Conservation (phyloP, 2,113 vertebrate species). For the Lasiurus borealis region DNA sequence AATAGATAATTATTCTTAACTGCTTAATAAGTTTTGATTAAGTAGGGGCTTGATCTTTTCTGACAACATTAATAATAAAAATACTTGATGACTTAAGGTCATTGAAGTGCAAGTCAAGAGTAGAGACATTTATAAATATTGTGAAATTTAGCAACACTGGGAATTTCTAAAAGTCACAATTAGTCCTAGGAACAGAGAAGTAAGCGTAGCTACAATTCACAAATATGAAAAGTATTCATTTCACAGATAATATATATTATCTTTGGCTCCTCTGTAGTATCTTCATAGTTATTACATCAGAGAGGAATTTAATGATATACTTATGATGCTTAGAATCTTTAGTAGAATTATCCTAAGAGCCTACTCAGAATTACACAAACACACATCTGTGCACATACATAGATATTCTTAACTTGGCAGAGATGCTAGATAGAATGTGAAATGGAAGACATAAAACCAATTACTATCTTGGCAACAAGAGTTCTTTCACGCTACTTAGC, state of each 20-base stretch:
- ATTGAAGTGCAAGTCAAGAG: background rate
- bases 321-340: slow-evolving; percentile 34
- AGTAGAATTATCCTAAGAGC: slow-evolving; percentile 16
- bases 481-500: slow-evolving; percentile 27
- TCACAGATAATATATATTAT: slow-evolving; percentile 27
- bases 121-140: slow-evolving; percentile 33
- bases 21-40: slow-evolving; percentile 19
- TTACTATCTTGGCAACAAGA: slow-evolving; percentile 42
- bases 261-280: background rate
- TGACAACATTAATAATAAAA: slow-evolving; percentile 11
- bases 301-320: slow-evolving; percentile 37
- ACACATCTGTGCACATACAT: background rate
- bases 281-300: slow-evolving; percentile 40
- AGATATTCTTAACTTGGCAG: slow-evolving; percentile 39
- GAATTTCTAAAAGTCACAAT: slow-evolving; percentile 45
- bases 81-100: background rate
- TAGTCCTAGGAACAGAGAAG: background rate
- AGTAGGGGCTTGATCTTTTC: background rate
- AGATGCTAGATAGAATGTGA: slow-evolving; percentile 55
- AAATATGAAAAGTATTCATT: slow-evolving; percentile 28
- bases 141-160: slow-evolving; percentile 17
- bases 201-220: background rate
- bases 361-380: slow-evolving; percentile 45
- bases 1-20: background rate
- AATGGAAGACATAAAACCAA: slow-evolving; percentile 55